Evolutionary conservation across 2,888 invertebrate genomes (phyloP), one percentile per base, ranked within the genome.

Genomic region (Zaprionus bogoriensis): DNA sequence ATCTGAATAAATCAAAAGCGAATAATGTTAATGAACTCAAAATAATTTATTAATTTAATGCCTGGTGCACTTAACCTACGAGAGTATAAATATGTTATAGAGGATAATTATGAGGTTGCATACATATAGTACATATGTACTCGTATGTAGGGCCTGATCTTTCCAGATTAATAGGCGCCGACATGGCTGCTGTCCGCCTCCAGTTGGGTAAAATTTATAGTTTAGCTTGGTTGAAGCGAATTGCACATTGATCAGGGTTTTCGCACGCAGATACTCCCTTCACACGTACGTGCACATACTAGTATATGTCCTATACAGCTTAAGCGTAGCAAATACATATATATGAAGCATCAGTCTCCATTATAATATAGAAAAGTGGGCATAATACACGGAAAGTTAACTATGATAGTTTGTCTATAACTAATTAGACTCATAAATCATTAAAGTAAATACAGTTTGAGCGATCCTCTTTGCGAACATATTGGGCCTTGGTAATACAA

Each of bases 231-330:
- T 51, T 50, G 58, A 50, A 64, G n/a, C n/a, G n/a, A 72, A 84
- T 85, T 79, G 82, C 79, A 79, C 79, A 65, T 77, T 84, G 74
- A 60, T 60, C 46, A 74, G 70, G 63, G 63, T 62, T 55, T 77
- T 80, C 81, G 71, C 78, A 80, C 58, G 69, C 59, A 77, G 6
- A 32, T 32, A 44, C 25, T 17, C 14, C 14, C 41, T 42, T 14
- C 25, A 12, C 12, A 12, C 30, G 64, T 44, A 64, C 78, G 68
- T 74, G 73, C 61, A 22, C 41, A 41, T 23, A 25, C 25, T 57
- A 52, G 32, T 41, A 36, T 25, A 41, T 4, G 28, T 25, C 14
- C 27, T 32, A 14, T 32, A 7, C 7, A 14, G 32, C 32, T 36
- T 36, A 36, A n/a, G 39, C 42, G 60, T 25, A 61, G 47, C 48